phyloP scores from a whole-genome alignment of 2,888 invertebrate species.

The Diarsia mendica region DNA sequence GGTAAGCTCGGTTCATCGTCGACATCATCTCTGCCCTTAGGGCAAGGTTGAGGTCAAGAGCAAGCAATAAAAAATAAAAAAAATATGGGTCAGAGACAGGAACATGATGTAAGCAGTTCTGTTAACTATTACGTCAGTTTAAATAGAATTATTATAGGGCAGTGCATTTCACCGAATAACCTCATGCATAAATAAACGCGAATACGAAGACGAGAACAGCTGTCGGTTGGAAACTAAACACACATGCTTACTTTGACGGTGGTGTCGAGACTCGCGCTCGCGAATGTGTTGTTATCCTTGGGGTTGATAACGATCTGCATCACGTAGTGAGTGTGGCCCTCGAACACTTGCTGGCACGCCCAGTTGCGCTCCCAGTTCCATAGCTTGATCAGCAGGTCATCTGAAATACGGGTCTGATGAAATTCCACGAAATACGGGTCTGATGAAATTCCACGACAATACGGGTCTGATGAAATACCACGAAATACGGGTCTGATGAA shows the following conservation, averaged over 20 bases:
- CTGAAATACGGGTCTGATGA: conserved; percentile 85
- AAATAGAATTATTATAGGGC: not conserved
- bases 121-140: not conserved
- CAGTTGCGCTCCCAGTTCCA: conserved; percentile 99
- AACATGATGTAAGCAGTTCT: not conserved
- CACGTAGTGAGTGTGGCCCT: conserved; percentile 99
- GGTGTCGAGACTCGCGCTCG: conserved; percentile 99
- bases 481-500: conserved; percentile 61
- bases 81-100: too few relatives aligned
- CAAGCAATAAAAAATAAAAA: too few relatives aligned
- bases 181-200: not conserved
- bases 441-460: conserved; percentile 62
- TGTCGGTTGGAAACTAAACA: conserved; percentile 3
- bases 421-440: too few relatives aligned
- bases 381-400: conserved; percentile 99
- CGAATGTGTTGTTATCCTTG: conserved; percentile 99
- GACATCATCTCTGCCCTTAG: too few relatives aligned
- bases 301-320: conserved; percentile 99
- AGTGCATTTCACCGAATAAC: not conserved
- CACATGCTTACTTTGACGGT: conserved; percentile 94
- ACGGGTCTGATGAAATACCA: not conserved
- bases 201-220: not conserved
- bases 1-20: too few relatives aligned
- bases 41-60: too few relatives aligned
- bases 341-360: conserved; percentile 99